phyloP scores from a whole-genome alignment of 2,888 invertebrate genomes.

The Phalera bucephala region DNA sequence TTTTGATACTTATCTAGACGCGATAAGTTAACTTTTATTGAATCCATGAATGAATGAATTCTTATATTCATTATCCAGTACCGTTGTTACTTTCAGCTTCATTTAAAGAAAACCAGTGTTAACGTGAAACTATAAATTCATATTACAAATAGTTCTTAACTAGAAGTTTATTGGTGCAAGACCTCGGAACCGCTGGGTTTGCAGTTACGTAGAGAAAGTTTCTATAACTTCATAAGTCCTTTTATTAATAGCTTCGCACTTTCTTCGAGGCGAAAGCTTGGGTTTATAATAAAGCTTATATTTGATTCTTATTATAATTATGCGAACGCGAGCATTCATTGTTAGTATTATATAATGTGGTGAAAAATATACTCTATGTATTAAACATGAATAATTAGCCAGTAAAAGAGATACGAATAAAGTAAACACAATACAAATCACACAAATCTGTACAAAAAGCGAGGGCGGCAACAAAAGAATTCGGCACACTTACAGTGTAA shows the following conservation, averaged over 20 bases:
- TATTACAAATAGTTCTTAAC: conserved; percentile 76
- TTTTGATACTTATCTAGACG: conserved; percentile 32
- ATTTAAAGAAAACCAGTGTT: conserved; percentile 47
- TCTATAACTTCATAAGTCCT: conserved; percentile 72
- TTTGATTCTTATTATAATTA: conserved; percentile 3
- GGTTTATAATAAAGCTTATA: conserved; percentile 18
- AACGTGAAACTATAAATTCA: conserved; percentile 62
- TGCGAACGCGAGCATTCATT: background rate
- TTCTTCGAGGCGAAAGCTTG: conserved; percentile 40
- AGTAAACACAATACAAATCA: conserved; percentile 65
- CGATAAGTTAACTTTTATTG: no score
- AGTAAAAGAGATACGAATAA: conserved; percentile 39
- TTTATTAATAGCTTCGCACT: conserved; percentile 75
- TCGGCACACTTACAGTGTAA: conserved; percentile 80
- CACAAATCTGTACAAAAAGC: conserved; percentile 70
- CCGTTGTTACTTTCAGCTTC: no score
- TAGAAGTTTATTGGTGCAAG: conserved; percentile 74
- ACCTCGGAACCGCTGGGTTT: conserved; percentile 64
- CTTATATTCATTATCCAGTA: no score
- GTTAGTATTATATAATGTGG: background rate
- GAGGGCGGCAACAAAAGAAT: conserved; percentile 74
- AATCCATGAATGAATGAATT: no score
- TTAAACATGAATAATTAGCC: conserved; percentile 16
- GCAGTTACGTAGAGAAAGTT: conserved; percentile 65
- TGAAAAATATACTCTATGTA: conserved; percentile 13